A percentile compares a stretch with the other conserved stretches of the same genome.
Conservation (phyloP, 2,797 vertebrate species). For the Leucoraja ocellata region DNA sequence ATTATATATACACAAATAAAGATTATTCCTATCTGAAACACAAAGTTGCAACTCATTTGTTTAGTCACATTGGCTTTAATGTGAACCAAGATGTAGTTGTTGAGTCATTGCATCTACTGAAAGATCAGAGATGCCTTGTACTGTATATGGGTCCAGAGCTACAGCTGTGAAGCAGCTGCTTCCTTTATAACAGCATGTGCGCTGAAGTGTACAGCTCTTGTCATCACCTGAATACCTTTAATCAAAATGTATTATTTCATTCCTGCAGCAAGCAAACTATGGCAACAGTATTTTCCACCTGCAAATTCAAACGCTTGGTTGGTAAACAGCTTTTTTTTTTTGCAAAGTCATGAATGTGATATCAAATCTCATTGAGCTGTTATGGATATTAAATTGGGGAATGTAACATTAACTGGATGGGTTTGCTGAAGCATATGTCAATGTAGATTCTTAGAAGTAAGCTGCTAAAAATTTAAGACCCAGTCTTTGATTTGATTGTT, state of each 20-base stretch:
- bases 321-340: not conserved
- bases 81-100: not conserved
- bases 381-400: not conserved
- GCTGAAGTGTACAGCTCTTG: slow-evolving; percentile 31
- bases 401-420: not conserved
- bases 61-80: not conserved
- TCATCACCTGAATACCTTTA: slow-evolving; percentile 36
- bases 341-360: not conserved
- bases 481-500: not conserved
- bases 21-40: not conserved
- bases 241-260: slow-evolving; percentile 25
- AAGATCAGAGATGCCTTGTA: slow-evolving; percentile 9
- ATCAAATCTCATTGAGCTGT: not conserved
- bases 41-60: not conserved
- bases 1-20: not conserved
- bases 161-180: slow-evolving; percentile 36
- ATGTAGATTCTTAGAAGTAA: not conserved
- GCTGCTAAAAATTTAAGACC: not conserved
- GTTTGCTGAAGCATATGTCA: not conserved
- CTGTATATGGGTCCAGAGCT: not conserved
- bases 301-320: slow-evolving; percentile 1
- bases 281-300: slow-evolving; percentile 23
- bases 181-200: slow-evolving; percentile 35
- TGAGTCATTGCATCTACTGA: not conserved
- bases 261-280: slow-evolving; percentile 18